Conservation (phyloP, 2,113 vertebrate species). For the Scopus umbretta region DNA sequence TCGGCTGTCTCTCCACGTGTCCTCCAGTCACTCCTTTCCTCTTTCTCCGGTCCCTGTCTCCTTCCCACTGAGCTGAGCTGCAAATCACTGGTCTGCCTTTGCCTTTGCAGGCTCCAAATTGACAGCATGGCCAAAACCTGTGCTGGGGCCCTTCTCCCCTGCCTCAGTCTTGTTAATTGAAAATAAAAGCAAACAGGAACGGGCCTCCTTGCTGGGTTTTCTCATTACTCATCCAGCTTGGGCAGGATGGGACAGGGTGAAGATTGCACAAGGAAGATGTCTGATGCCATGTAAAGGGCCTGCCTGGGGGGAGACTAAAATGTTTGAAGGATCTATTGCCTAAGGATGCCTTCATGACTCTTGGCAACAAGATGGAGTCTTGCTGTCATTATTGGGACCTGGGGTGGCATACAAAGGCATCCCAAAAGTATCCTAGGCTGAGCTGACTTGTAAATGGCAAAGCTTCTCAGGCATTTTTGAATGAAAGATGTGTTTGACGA, state of each 20-base stretch:
- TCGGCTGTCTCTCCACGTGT: not conserved
- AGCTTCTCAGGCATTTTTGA: not conserved
- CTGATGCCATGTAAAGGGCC: not conserved
- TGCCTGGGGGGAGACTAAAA: not conserved
- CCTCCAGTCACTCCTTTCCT: not conserved
- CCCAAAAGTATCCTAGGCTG: not conserved
- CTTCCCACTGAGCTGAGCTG: not conserved
- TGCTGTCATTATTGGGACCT: not conserved
- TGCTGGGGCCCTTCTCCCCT: not conserved
- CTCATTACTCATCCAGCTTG: not conserved
- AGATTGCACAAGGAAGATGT: not conserved
- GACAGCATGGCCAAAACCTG: not conserved
- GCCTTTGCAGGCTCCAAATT: not conserved
- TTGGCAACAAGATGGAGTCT: not conserved
- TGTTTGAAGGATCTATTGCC: not conserved
- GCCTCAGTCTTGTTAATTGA: not conserved
- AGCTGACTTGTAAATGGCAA: not conserved
- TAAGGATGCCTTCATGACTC: not conserved
- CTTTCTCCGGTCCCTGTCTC: not conserved
- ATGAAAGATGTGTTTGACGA: not conserved
- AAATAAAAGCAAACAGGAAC: not conserved
- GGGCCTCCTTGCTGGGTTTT: not conserved
- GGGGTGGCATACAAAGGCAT: not conserved
- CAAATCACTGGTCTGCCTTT: not conserved
- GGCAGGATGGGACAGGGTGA: not conserved